Evolutionary conservation across 2,113 vertebrate species (phyloP), one percentile per base, ranked within the genome.

Genomic region (Rallus limicola): DNA sequence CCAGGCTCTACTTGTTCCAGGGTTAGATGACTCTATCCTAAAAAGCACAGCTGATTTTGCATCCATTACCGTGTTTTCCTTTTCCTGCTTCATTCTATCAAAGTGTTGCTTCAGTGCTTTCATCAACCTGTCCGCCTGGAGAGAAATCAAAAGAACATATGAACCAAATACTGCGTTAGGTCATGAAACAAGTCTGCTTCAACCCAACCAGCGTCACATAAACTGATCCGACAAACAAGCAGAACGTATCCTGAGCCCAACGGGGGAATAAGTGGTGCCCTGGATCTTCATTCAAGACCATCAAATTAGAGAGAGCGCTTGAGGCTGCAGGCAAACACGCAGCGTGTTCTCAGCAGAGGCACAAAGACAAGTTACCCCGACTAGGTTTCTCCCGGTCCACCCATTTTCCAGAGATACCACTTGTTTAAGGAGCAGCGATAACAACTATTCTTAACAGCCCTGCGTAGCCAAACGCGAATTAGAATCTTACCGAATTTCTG

Each of bases 81-180:
- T 86, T 90, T 94, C 94, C 44, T 93, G 63, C 16, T 94, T 91
- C 70, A 88, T 38, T 82, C 97, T 81, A 24, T 97, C 10, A 48
- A 98, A 98, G 48, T 98, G 97, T 17, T 97, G 72, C 95, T 98
- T 99, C 87, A 99, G 89, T 4, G 97, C 95, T 92, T 98, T 98
- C 95, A 99, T 56, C 29, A 99, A 90, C 82, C 98, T 99, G 33
- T 99, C 98, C 28, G 98, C 98, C 99, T 99, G 88, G 50, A 93
- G 60, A 86, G 82, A 85, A 95, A 83, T 11, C 10, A 81, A 34
- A 92, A 62, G 46, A 79, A 59, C 28, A 33, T 11, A 5, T 38
- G 26, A 95, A 55, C 6, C 8, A 56, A 80, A n/a, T 3, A 52
- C 6, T 4, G 9, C 33, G 26, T 12, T 5, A 44, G 15, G 18